Base-by-base conservation (phyloP, 2,113 vertebrate genomes). In the Chloroceryle aenea region DNA sequence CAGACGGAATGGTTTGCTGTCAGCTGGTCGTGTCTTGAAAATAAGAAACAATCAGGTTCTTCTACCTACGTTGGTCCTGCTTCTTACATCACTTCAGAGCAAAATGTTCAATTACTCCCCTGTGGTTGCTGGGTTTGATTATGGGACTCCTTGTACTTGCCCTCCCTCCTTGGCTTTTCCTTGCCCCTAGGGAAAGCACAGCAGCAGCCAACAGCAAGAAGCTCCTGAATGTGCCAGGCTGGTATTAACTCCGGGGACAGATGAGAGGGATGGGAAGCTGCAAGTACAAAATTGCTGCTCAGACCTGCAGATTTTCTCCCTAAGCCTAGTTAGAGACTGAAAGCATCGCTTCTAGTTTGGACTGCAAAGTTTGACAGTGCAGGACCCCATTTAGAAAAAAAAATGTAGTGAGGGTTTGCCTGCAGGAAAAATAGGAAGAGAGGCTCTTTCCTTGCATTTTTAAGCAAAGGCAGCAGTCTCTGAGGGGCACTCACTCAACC, bases 391-490 rank as follows among this genome's bases (percentile, higher is more conserved):
- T 66, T 69, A 7, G 11, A 40, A 74, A 10, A 6, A 22, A 69
- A 40, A 56, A 36, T 0, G 0, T 83, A 66, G 3, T 2, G 22
- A 9, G 45, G 29, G 2, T 10, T 62, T 59, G 13, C 16, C 71
- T 66, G 45, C 40, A 56, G 29, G 69, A 19, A 67, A 48, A 29
- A 13, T 4, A 10, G 21, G 15, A 50, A 40, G 25, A 83, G 42
- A 75, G 53, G 52, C 19, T 6, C 4, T 59, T 79, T 40, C 7
- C 36, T 52, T 77, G 23, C 22, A 9, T 59, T 95, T 91, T 47
- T 61, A 69, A 69, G 23, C 53, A 40, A n/a, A 79, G 52, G 25
- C 48, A 83, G 25, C n/a, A 72, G 48, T 40, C 48, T 64, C 38
- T 25, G 43, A 73, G 85, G 58, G 80, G 36, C 38, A 27, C 18